A percentile compares a stretch with the other conserved stretches of the same genome.
These are phyloP conservation scores for Hydractinia echinata DNA, from an alignment of 30 jellyfish, hydroid and myxozoan species.

Conservation along the genomic window DNA sequence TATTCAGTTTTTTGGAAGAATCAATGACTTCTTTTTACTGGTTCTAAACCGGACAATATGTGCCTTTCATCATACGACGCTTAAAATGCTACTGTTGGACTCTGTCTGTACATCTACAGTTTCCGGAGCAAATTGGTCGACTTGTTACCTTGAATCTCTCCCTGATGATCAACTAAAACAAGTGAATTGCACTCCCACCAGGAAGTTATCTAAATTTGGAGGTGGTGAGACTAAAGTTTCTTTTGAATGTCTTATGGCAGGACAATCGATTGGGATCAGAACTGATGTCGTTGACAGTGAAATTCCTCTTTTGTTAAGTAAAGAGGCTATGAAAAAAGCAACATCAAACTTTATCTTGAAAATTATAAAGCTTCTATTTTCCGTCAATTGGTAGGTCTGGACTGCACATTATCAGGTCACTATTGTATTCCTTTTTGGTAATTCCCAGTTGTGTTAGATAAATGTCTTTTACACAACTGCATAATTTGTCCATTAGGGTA, in stretches of 20 bases:
- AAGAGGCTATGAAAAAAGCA: slow-evolving; percentile 43
- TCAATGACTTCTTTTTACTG: not conserved
- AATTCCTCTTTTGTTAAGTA: slow-evolving; percentile 19
- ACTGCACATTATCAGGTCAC: slow-evolving; percentile 36
- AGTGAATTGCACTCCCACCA: not conserved
- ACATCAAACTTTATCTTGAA: slow-evolving; percentile 19
- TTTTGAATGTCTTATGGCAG: slow-evolving; percentile 11
- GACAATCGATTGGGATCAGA: not conserved
- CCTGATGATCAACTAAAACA: no score
- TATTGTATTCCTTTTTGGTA: slow-evolving; percentile 23
- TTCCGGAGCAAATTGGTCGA: no score
- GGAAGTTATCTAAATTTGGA: slow-evolving; percentile 34
- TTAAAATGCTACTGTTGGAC: not conserved
- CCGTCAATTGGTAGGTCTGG: slow-evolving; percentile 14
- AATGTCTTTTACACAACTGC: not conserved
- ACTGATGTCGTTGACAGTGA: slow-evolving; percentile 41
- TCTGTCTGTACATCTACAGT: not conserved
- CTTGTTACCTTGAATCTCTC: no score
- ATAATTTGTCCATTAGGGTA: not conserved
- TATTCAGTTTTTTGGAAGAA: not conserved
- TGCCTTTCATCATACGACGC: not conserved
- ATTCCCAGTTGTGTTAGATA: no score
- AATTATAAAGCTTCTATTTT: slow-evolving; percentile 30
- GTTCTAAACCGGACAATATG: not conserved
- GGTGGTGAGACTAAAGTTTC: slow-evolving; percentile 29